These are phyloP conservation scores for Anguilla marmorata DNA, from an alignment of 2,797 vertebrate genomes.

Conservation along the genomic window DNA sequence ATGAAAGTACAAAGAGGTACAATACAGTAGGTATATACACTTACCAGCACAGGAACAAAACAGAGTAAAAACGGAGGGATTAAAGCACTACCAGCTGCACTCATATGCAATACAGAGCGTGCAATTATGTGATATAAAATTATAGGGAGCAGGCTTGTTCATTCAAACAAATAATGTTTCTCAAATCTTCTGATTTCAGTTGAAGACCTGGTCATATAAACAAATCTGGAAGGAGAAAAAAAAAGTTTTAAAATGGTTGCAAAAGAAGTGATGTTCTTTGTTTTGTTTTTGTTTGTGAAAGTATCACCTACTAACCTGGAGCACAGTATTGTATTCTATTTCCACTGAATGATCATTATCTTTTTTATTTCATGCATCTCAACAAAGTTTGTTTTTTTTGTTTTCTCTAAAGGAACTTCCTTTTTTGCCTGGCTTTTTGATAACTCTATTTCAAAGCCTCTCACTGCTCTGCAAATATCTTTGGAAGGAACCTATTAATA, in stretches of 20 bases:
- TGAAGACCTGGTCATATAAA: background rate
- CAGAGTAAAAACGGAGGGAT: background rate
- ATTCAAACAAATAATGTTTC: background rate
- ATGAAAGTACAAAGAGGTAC: background rate
- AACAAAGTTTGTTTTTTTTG: slow-evolving; percentile 10
- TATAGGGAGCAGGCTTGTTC: background rate
- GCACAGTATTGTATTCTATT: background rate
- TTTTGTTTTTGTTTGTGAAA: background rate
- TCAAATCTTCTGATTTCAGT: background rate
- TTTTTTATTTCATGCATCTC: slow-evolving; percentile 20
- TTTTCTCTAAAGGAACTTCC: background rate
- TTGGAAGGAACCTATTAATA: slow-evolving; percentile 17
- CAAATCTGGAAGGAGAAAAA: background rate
- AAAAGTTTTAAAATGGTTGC: background rate
- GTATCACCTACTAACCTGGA: background rate
- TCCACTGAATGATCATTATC: slow-evolving; percentile 1
- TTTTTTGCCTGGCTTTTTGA: background rate
- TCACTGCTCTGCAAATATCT: background rate
- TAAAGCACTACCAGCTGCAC: background rate
- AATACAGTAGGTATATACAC: background rate
- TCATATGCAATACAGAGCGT: background rate
- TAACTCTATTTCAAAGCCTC: slow-evolving; percentile 1
- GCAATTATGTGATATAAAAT: background rate
- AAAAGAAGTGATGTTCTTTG: background rate
- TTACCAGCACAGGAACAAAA: background rate